These are phyloP conservation scores for Metacarcinus magister DNA, from an alignment of 2,888 invertebrate species.

Conservation along the genomic window DNA sequence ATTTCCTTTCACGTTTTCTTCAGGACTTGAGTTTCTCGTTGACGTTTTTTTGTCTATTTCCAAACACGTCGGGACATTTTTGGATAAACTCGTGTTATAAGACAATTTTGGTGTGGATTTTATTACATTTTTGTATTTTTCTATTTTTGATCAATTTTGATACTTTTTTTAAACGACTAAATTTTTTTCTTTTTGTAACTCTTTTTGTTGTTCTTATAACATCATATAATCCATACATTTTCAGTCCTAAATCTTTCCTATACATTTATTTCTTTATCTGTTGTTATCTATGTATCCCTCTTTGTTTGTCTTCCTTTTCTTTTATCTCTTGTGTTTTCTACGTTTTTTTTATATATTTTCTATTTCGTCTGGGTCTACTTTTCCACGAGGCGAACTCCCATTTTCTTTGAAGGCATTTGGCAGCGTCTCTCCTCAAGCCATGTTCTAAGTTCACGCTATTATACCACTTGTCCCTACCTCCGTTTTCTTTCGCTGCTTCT, in stretches of 20 bases:
- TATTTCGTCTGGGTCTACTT: not conserved
- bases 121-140: too few species aligned
- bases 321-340: not conserved
- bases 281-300: not conserved
- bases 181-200: not conserved
- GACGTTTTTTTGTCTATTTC: not conserved
- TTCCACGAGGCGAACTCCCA: not conserved
- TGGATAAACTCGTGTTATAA: not conserved
- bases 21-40: not conserved
- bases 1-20: not conserved
- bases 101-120: not conserved
- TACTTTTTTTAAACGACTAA: not conserved
- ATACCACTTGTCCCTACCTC: not conserved
- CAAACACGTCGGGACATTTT: not conserved
- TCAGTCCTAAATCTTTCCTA: not conserved
- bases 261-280: not conserved
- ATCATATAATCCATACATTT: not conserved
- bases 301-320: not conserved
- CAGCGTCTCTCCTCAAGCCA: not conserved
- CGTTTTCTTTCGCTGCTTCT: constrained; percentile 49
- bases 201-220: not conserved
- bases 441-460: not conserved
- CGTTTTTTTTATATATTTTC: not conserved
- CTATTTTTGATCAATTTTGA: too few species aligned
- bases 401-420: not conserved